phyloP scores from a whole-genome alignment of 2,113 vertebrate species.

The Bambusicola thoracicus region DNA sequence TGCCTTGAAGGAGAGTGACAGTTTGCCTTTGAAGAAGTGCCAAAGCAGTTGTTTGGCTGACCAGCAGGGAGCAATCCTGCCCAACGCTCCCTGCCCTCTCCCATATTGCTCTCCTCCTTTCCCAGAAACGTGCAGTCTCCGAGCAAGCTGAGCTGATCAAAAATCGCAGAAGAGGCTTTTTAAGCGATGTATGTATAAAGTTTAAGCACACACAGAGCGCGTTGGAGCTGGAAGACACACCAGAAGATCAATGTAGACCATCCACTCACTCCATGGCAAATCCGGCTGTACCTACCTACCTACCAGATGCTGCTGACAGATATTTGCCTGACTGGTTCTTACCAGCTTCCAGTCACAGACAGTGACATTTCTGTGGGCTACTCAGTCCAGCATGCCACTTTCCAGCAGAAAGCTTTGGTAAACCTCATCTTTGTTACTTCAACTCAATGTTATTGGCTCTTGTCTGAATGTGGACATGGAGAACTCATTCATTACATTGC shows the following conservation, averaged over 20 bases:
- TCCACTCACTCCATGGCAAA: neutral
- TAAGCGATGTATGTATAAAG: constrained; percentile 9
- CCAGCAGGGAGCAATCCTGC: constrained; percentile 49
- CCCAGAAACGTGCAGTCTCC: constrained; percentile 1
- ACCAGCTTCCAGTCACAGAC: neutral
- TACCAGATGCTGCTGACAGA: neutral
- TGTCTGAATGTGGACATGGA: neutral
- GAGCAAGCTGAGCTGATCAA: neutral
- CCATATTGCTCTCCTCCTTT: neutral
- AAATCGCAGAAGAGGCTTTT: constrained; percentile 22
- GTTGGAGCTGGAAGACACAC: neutral
- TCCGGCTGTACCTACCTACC: constrained; percentile 23
- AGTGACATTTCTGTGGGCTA: neutral
- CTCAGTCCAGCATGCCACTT: neutral
- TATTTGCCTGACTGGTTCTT: neutral
- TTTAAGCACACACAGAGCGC: neutral
- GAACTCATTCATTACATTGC: fast-evolving
- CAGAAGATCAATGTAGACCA: neutral
- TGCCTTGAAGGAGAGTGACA: constrained; percentile 45
- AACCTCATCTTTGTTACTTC: neutral
- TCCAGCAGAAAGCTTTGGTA: neutral
- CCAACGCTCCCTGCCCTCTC: constrained; percentile 26
- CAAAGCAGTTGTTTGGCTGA: constrained; percentile 58
- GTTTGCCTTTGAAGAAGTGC: constrained; percentile 40
- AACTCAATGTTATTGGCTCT: neutral